Evolutionary conservation across 2,113 vertebrate genomes (phyloP).

Genomic region (Phrynosoma blainvillii): DNA sequence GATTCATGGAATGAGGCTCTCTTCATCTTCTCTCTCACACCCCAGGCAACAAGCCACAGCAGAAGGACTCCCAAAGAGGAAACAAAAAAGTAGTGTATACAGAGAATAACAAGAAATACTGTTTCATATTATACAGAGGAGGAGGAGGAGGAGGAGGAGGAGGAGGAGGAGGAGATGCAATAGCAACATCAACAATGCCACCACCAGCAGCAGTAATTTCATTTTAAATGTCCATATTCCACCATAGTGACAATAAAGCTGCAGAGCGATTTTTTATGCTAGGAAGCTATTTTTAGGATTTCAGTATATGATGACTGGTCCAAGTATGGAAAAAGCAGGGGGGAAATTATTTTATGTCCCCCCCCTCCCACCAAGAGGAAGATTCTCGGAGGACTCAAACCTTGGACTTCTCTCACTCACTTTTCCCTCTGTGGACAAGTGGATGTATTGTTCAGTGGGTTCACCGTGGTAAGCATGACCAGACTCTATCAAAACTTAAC

Average conservation of each 20-base stretch:
- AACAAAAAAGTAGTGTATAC: conserved; percentile 35
- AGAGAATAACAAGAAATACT: conserved; percentile 42
- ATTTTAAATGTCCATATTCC: conserved; percentile 8
- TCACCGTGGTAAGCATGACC: no score
- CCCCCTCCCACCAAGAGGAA: no score
- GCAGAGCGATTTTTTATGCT: conserved; percentile 26
- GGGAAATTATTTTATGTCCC: no score
- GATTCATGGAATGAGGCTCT: conserved; percentile 54
- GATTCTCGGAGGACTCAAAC: no score
- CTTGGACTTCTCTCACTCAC: no score
- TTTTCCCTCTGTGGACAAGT: no score
- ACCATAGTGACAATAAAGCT: conserved; percentile 15
- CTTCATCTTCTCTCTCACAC: conserved; percentile 51
- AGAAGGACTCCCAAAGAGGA: conserved; percentile 34
- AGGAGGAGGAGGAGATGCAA: conserved; percentile 2
- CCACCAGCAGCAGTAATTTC: neutral
- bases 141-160: conserved; percentile 22
- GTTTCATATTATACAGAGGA: conserved; percentile 29
- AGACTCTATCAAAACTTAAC: no score
- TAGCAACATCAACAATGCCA: neutral
- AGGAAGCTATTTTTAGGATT: neutral
- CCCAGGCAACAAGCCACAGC: conserved; percentile 29
- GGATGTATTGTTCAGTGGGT: no score
- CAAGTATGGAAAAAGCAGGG: no score
- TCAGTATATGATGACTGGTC: neutral